Conservation (phyloP, 2,888 invertebrate genomes). For the Pseudolycoriella hygida region DNA sequence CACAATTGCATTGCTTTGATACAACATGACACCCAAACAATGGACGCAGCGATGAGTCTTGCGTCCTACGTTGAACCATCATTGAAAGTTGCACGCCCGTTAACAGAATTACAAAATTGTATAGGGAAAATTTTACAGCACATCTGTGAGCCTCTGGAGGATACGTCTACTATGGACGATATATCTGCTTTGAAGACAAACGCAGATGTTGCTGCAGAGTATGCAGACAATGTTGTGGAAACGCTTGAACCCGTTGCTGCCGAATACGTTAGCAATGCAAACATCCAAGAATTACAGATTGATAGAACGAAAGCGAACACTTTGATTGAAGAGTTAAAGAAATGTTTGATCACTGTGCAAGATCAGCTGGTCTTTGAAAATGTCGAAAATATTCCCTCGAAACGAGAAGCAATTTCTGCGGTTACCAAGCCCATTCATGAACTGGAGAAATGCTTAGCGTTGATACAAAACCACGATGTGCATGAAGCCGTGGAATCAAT, state of each 20-base stretch:
- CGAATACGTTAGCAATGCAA: too few species aligned
- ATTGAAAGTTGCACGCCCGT: constrained; percentile 11
- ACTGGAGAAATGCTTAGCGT: constrained; percentile 25
- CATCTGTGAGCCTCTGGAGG: constrained; percentile 29
- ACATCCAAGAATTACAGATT: too few species aligned
- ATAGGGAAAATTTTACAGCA: constrained; percentile 30
- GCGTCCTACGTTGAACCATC: background rate
- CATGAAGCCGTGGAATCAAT: constrained; percentile 23
- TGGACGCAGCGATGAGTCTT: background rate
- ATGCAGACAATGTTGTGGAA: background rate
- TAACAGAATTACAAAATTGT: constrained; percentile 24
- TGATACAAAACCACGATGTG: constrained; percentile 27
- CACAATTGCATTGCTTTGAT: constrained; percentile 19
- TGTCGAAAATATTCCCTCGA: background rate
- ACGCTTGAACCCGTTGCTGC: too few species aligned
- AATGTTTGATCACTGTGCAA: background rate
- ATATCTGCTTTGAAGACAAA: constrained; percentile 34
- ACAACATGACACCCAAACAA: constrained; percentile 16
- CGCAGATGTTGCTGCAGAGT: constrained; percentile 28
- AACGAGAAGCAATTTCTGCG: constrained; percentile 16
- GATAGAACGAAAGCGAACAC: background rate
- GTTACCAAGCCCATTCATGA: constrained; percentile 17
- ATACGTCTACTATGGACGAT: constrained; percentile 34
- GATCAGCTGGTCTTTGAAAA: background rate
- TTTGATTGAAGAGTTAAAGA: constrained; percentile 1